Percentiles rank a stretch among this genome's conserved stretches.
Conservation (phyloP, 2,113 vertebrate genomes). For the Sander vitreus region DNA sequence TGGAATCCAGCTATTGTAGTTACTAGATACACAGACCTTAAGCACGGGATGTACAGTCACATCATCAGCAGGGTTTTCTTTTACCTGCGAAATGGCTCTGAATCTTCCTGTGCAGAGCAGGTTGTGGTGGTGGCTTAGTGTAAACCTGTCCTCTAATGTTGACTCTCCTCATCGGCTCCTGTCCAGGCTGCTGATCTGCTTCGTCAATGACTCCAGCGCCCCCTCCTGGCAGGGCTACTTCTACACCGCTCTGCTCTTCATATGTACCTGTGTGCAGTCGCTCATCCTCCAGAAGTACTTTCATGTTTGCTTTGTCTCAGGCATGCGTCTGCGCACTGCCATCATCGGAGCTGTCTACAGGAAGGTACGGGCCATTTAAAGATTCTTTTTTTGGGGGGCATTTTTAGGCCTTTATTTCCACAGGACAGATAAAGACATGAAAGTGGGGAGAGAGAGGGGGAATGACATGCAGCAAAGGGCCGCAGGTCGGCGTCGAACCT, state of each 20-base stretch:
- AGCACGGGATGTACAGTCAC: background rate
- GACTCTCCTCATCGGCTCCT: background rate
- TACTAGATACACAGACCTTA: too few species aligned
- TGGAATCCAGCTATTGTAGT: too few species aligned
- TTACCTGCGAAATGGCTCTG: background rate
- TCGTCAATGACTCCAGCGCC: constrained; percentile 87
- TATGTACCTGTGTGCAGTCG: constrained; percentile 92
- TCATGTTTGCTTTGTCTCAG: constrained; percentile 96
- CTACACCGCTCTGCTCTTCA: constrained; percentile 90
- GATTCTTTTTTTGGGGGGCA: too few species aligned
- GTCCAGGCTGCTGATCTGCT: constrained; percentile 90
- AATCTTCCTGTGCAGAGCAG: background rate
- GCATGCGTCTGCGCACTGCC: constrained; percentile 95
- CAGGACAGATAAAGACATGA: too few species aligned
- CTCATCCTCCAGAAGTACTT: constrained; percentile 96
- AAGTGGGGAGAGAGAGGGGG: too few species aligned
- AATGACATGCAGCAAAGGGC: too few species aligned
- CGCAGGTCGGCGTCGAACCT: too few species aligned
- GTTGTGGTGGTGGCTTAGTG: background rate
- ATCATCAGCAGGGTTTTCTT: background rate
- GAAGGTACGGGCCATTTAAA: constrained; percentile 85
- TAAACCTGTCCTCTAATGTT: background rate
- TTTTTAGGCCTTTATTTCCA: too few species aligned
- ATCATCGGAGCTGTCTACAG: constrained; percentile 94
- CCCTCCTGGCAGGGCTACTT: constrained; percentile 95